Evolutionary conservation across 2,888 invertebrate genomes (phyloP).

Genomic region (Electrophaes corylata): DNA sequence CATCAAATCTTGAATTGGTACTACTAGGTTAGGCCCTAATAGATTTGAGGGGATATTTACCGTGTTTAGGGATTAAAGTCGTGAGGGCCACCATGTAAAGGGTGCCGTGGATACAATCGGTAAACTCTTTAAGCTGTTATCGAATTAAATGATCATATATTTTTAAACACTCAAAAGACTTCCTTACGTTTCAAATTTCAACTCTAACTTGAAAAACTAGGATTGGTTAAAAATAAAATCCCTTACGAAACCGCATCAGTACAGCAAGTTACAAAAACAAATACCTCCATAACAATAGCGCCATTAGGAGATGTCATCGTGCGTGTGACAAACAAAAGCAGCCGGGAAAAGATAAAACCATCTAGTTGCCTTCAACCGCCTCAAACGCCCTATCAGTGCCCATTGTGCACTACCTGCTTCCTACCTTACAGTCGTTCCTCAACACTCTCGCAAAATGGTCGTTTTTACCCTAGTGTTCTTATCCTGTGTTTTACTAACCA

Average conservation of each 20-base stretch:
- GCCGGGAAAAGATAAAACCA: conserved; percentile 77
- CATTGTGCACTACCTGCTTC: conserved; percentile 58
- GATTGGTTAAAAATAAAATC: conserved; percentile 24
- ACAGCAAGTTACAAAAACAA: conserved; percentile 29
- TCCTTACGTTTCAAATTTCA: no score
- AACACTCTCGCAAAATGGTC: conserved; percentile 61
- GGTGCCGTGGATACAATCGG: no score
- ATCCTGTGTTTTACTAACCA: conserved; percentile 44
- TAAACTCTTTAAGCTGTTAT: no score
- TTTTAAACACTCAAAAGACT: no score
- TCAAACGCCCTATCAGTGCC: conserved; percentile 59
- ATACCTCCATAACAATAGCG: conserved; percentile 71
- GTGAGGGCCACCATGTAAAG: no score
- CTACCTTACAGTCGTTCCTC: conserved; percentile 61
- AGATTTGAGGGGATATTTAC: no score
- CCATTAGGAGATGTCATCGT: conserved; percentile 80
- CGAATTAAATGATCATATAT: no score
- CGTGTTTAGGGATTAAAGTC: no score
- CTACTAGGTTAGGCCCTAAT: no score
- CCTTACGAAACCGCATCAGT: conserved; percentile 36
- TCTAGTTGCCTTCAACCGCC: conserved; percentile 53
- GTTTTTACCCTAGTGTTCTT: conserved; percentile 55
- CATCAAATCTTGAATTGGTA: no score
- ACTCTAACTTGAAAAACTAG: no score
- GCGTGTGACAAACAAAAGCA: conserved; percentile 80